phyloP scores from a whole-genome alignment of 1,140 invertebrate genomes.

The Aphaenogaster rudis region DNA sequence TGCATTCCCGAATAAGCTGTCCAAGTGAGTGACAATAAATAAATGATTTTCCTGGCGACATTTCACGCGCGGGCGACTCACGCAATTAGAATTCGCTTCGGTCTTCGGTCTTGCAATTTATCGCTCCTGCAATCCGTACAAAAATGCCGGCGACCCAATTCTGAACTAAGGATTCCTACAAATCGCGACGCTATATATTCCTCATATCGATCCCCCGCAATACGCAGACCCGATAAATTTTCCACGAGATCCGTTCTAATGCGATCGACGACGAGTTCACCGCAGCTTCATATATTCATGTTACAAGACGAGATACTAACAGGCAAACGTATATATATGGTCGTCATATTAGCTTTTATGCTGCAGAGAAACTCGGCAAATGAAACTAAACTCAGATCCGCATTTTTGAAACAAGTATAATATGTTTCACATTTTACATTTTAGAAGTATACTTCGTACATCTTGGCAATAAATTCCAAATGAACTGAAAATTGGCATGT shows the following conservation, averaged over 20 bases:
- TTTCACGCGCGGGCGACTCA: constrained; percentile 47
- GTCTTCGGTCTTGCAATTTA: constrained; percentile 50
- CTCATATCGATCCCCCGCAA: constrained; percentile 54
- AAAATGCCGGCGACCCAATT: constrained; percentile 53
- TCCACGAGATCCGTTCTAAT: constrained; percentile 54
- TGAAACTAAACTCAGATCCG: neutral
- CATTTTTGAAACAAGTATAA: constrained; percentile 1
- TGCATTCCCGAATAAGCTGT: constrained; percentile 10
- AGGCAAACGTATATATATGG: neutral
- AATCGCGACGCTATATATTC: constrained; percentile 51
- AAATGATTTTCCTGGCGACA: constrained; percentile 47
- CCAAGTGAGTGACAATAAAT: constrained; percentile 58
- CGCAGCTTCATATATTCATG: constrained; percentile 55
- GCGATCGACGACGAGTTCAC: constrained; percentile 41
- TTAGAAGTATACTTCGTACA: too few relatives aligned
- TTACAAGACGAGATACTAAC: constrained; percentile 48
- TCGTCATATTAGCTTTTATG: neutral
- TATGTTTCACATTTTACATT: too few relatives aligned
- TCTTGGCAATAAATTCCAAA: neutral
- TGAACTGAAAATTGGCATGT: neutral
- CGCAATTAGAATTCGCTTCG: constrained; percentile 59
- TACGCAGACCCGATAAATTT: constrained; percentile 58
- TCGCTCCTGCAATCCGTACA: constrained; percentile 47
- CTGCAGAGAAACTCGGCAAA: neutral
- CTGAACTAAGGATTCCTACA: constrained; percentile 57